phyloP scores from a whole-genome alignment of 2,888 invertebrate species.

The Allacma fusca region DNA sequence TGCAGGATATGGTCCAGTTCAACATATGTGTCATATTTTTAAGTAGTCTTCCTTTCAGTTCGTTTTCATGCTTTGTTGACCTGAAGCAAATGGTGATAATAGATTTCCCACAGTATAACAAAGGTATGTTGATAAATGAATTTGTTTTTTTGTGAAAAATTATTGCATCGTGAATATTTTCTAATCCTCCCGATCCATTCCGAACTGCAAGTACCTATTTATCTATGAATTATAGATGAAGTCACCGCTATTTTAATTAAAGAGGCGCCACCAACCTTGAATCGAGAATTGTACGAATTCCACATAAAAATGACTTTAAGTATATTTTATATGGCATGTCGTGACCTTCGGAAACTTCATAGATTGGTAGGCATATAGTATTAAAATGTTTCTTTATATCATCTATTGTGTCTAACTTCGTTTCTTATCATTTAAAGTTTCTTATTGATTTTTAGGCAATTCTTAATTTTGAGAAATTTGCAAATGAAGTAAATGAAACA shows the following conservation, averaged over 20 bases:
- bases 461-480: slow-evolving; percentile 39
- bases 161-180: too few species aligned
- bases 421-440: too few species aligned
- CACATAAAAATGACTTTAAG: slow-evolving; percentile 84
- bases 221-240: slow-evolving; percentile 29
- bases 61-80: slow-evolving; percentile 42
- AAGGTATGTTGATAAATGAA: slow-evolving; percentile 32
- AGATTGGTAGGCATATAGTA: slow-evolving; percentile 77
- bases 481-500: background rate
- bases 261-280: slow-evolving; percentile 22
- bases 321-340: slow-evolving; percentile 83
- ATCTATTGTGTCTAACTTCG: too few species aligned
- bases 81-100: slow-evolving; percentile 46
- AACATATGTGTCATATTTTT: slow-evolving; percentile 49
- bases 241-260: slow-evolving; percentile 1
- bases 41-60: slow-evolving; percentile 43
- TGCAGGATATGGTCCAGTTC: slow-evolving; percentile 48
- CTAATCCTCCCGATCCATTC: too few species aligned
- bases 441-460: slow-evolving; percentile 17
- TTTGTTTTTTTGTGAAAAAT: too few species aligned
- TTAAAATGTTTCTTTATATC: too few species aligned
- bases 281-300: slow-evolving; percentile 72
- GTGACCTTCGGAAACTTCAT: slow-evolving; percentile 83
- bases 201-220: too few species aligned
- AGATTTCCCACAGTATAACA: slow-evolving; percentile 54